Base-by-base conservation (phyloP, 2,888 invertebrate genomes). In the Nomada fabriciana region DNA sequence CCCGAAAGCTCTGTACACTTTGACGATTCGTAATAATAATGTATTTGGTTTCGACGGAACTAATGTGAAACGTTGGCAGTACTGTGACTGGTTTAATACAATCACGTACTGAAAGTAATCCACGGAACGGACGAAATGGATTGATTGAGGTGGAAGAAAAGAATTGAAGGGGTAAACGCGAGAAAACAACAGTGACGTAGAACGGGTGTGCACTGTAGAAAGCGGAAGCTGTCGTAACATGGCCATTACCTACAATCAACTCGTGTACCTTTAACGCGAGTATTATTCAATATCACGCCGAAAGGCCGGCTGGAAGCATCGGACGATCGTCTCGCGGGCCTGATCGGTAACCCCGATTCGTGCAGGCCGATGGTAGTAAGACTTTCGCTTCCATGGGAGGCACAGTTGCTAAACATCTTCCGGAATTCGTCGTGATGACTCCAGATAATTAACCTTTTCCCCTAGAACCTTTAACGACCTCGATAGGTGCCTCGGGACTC, bases 371-470 rank as follows among this genome's bases (percentile, higher is more conserved):
- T 84, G 52, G 73, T 5, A 70, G 61, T 69, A 77, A 83, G 80
- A 84, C 84, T 83, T 84, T 84, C 84, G 84, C 84, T 80, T 84
- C 80, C 60, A 73, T 68, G 76, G 70, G 79, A 69, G 60, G 60
- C 70, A 61, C 42, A 80, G 80, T 83, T 84, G 76, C 84, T 70
- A 83, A 84, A 84, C 84, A 83, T 76, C 84, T 83, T 83, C 84
- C 83, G 84, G 85, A 82, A 86, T 85, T 78, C 80, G 77, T 81
- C 71, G 77, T 67, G 68, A 69, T 82, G 73, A 76, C 83, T 77
- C 55, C 63, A 64, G 76, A 77, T 80, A 84, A 84, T 84, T 84
- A 84, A 84, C 80, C 83, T 83, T 83, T 84, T 80, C 83, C 80
- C 83, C 80, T 84, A 75, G 76, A 80, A 84, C 80, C 83, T 83